These are phyloP conservation scores for Noctuana brunneofusca DNA, from an alignment of 2,888 invertebrate species.

Conservation along the genomic window DNA sequence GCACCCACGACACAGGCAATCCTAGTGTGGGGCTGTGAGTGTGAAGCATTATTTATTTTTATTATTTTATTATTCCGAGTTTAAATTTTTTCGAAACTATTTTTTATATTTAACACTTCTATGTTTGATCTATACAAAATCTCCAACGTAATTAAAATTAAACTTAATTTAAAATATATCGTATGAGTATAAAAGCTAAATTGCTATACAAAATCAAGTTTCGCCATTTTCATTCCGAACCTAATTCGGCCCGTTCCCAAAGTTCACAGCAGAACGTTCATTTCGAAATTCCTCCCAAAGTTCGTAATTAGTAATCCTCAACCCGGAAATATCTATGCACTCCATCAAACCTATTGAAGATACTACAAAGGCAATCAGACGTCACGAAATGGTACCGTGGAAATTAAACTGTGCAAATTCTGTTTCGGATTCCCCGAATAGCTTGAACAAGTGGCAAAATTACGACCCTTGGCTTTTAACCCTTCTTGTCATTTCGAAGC, in stretches of 20 bases:
- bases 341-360: constrained; percentile 70
- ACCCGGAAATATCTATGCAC: constrained; percentile 76
- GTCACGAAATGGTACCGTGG: constrained; percentile 65
- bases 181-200: not conserved
- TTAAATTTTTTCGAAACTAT: no score
- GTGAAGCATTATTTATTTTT: no score
- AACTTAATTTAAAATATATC: no score
- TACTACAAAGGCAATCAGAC: constrained; percentile 78
- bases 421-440: constrained; percentile 64
- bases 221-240: constrained; percentile 16
- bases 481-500: constrained; percentile 82
- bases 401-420: constrained; percentile 72
- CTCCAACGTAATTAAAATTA: no score
- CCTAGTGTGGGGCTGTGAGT: no score
- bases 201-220: constrained; percentile 20
- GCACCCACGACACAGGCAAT: no score
- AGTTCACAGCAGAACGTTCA: constrained; percentile 33
- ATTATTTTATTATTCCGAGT: no score
- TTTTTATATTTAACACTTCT: no score
- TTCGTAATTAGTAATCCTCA: constrained; percentile 74
- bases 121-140: no score
- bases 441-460: constrained; percentile 70
- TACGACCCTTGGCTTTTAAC: constrained; percentile 75
- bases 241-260: constrained; percentile 17
- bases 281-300: constrained; percentile 39